Evolutionary conservation across 2,797 vertebrate species (phyloP).

Genomic region (Cottoperca gobio): DNA sequence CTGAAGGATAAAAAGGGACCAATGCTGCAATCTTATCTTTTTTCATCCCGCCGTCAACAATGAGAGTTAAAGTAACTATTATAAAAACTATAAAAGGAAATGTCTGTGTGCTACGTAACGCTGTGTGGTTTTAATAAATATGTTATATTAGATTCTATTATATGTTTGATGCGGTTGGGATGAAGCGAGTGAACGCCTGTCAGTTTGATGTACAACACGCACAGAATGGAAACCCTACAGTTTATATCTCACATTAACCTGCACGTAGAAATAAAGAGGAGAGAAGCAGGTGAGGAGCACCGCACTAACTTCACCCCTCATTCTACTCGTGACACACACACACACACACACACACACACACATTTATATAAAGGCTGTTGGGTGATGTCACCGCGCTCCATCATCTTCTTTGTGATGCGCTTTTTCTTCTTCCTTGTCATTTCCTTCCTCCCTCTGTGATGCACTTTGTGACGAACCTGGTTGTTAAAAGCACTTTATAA

Average conservation of each 20-base stretch:
- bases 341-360: neutral
- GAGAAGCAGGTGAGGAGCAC: slow-evolving; percentile 1
- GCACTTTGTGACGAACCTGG: slow-evolving; percentile 51
- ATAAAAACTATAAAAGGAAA: neutral
- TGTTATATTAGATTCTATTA: neutral
- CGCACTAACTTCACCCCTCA: neutral
- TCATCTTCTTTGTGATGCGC: slow-evolving; percentile 23
- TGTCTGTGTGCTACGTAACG: neutral
- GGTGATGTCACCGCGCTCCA: slow-evolving; percentile 1
- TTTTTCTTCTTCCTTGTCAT: slow-evolving; percentile 30
- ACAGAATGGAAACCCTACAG: neutral
- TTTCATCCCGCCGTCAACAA: neutral
- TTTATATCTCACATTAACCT: neutral
- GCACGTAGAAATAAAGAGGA: neutral
- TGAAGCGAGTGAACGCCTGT: neutral
- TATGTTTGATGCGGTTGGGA: neutral
- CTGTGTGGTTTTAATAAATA: no score
- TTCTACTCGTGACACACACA: neutral
- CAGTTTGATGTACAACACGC: neutral
- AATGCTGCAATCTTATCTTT: no score
- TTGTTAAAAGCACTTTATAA: slow-evolving; percentile 70
- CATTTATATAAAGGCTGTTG: neutral
- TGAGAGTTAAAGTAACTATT: neutral
- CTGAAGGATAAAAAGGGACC: no score
- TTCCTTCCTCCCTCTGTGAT: slow-evolving; percentile 6